Evolutionary conservation across 2,797 vertebrate genomes (phyloP), one percentile per base, ranked within the genome.

Genomic region (Antennarius maculatus): DNA sequence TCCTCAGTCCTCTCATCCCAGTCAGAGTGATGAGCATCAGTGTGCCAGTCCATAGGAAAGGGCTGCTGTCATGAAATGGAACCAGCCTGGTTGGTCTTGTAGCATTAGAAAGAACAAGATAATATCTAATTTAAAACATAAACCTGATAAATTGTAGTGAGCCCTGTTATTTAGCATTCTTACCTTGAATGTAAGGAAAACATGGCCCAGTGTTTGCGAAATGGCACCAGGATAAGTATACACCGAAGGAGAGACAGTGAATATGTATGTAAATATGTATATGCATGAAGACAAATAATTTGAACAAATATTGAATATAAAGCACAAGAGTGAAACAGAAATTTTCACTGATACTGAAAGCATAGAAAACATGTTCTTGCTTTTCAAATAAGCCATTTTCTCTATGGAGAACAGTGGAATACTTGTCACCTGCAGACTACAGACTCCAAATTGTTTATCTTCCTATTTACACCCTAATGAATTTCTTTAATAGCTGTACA

Each of bases 1-100:
- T 82, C 53, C 66, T 74, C 80, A 58, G 76, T 79, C 77, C 71
- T 74, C 74, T 65, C 64, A 82, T 79, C 66, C 66, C 55, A 77
- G 77, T 59, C 59, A 45, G 46, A 74, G 23, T 28, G 66, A 81
- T 60, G 8, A 65, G 62, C 70, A 77, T 73, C 59, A n/a, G 23
- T 43, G 34, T 49, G 23, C 23, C 61, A 23, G 23, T 23, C 23
- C 23, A 23, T 23, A 23, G 23, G 23, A 23, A 23, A 60, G 9
- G 10, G 4, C 51, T 50, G 28, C 39, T 60, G 49, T 27, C 45
- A 67, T 62, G 16, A 58, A 3, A 7, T 8, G 15, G 7, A 27
- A 60, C 71, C 14, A 51, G 31, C 4, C 1, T 46, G n/a, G 41
- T 34, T 50, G 5, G 27, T 16, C 57, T n/a, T 46, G 28, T 54